Evolutionary conservation across 2,113 vertebrate species (phyloP), one percentile per base, ranked within the genome.

Genomic region (Mesitornis unicolor): DNA sequence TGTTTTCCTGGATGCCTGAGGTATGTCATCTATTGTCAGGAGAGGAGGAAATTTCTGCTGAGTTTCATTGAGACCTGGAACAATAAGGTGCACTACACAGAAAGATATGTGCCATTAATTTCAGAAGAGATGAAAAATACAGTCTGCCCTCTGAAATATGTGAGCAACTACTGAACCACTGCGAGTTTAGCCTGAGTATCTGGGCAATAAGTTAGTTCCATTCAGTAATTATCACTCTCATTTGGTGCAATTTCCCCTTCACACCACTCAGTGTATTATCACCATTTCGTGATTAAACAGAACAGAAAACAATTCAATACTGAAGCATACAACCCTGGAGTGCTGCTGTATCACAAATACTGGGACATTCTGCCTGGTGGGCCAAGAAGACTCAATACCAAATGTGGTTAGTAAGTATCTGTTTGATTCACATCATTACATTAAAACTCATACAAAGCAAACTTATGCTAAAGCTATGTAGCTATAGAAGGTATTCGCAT

Each of bases 51-150:
- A 96, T 71, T 98, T 98, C 84, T 97, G 93, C 18, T 93, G 94
- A 21, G 97, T 97, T 80, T 98, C 97, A 86, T 98, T 98, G 78
- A 98, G 95, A 43, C 97, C 98, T 84, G 98, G 98, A 92, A 98
- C 94, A 93, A 98, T 96, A 51, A 98, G 97, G 88, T 98, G 98
- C 60, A 98, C 98, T 98, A 65, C 71, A 95, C 76, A 79, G n/a
- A 96, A 94, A 97, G 5, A 94, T 24, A 43, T 6, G n/a, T 88
- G 57, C 2, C 13, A 50, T 95, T 95, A 93, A 60, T 71, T 95
- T 31, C 87, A 83, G 79, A 74, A 40, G 19, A n/a, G 45, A 35
- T 31, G 10, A 83, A 60, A 89, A 77, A 25, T 42, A 63, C 11
- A 50, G 22, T 38, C 48, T 95, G 25, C 16, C 24, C 16, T 60